A percentile compares a stretch with the other conserved stretches of the same genome.
These are phyloP conservation scores for Aphodius sticticus DNA, from an alignment of 2,888 invertebrate genomes.

Conservation along the genomic window DNA sequence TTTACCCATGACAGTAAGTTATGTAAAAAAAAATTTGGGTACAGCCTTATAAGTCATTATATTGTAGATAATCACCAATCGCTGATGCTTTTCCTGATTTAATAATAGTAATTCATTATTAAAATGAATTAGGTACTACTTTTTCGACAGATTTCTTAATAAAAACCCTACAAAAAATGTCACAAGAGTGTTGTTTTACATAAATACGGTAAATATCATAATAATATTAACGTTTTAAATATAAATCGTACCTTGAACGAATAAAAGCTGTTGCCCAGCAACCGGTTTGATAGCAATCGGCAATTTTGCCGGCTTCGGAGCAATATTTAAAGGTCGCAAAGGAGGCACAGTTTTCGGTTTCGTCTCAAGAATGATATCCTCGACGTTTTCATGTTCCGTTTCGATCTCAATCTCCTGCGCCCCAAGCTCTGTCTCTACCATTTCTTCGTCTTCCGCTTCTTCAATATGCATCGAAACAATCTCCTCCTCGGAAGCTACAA, in stretches of 20 bases:
- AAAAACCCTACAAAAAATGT: not conserved
- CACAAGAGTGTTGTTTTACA: not conserved
- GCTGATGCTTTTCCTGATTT: too few species aligned
- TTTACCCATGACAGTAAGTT: too few species aligned
- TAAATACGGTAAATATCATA: not conserved
- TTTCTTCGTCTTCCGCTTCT: constrained; percentile 49
- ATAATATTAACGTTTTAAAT: not conserved
- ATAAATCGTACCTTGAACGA: constrained; percentile 57
- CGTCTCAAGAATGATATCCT: constrained; percentile 51
- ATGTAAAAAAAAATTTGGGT: too few species aligned
- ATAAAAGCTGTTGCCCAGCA: constrained; percentile 60
- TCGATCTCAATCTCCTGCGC: constrained; percentile 55
- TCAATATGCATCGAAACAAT: constrained; percentile 33
- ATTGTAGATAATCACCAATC: too few species aligned
- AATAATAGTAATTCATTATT: too few species aligned
- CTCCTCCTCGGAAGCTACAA: constrained; percentile 35
- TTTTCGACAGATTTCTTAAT: not conserved
- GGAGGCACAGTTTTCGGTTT: constrained; percentile 53
- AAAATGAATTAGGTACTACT: too few species aligned
- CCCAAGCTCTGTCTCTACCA: constrained; percentile 52
- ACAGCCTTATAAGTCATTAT: too few species aligned
- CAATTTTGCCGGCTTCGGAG: constrained; percentile 61
- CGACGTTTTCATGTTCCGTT: constrained; percentile 50
- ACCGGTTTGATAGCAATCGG: constrained; percentile 56
- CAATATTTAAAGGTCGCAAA: constrained; percentile 61